phyloP scores from a whole-genome alignment of 2,797 vertebrate genomes.

The Premnoplex brunnescens region DNA sequence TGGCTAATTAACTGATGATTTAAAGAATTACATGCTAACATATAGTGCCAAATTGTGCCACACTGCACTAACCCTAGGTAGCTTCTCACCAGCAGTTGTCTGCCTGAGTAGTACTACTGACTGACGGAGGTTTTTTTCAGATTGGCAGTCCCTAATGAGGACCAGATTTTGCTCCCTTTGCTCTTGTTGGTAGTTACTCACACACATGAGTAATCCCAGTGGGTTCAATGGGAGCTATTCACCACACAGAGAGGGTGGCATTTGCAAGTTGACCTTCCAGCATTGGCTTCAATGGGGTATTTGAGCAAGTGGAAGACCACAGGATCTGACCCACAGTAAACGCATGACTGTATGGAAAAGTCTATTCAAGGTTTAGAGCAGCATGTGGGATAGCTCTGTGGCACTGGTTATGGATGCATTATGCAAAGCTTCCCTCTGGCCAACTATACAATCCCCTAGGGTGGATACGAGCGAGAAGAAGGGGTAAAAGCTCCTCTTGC shows the following conservation, averaged over 20 bases:
- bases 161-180: constrained; percentile 12
- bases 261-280: constrained; percentile 20
- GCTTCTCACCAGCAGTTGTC: neutral
- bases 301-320: constrained; percentile 13
- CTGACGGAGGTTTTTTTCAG: neutral
- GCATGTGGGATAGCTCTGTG: neutral
- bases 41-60: neutral
- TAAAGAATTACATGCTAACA: neutral
- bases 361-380: neutral
- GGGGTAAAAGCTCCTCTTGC: neutral
- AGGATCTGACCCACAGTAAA: constrained; percentile 5
- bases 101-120: neutral
- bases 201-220: constrained; percentile 38
- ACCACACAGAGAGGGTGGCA: neutral
- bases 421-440: neutral
- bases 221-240: constrained; percentile 53
- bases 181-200: neutral
- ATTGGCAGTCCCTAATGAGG: neutral
- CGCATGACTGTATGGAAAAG: constrained; percentile 23
- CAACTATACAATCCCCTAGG: no score
- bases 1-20: neutral
- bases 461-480: neutral
- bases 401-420: neutral
- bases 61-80: neutral
- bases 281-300: constrained; percentile 25